Conservation (phyloP, 2,888 invertebrate genomes). For the Archips xylosteana region DNA sequence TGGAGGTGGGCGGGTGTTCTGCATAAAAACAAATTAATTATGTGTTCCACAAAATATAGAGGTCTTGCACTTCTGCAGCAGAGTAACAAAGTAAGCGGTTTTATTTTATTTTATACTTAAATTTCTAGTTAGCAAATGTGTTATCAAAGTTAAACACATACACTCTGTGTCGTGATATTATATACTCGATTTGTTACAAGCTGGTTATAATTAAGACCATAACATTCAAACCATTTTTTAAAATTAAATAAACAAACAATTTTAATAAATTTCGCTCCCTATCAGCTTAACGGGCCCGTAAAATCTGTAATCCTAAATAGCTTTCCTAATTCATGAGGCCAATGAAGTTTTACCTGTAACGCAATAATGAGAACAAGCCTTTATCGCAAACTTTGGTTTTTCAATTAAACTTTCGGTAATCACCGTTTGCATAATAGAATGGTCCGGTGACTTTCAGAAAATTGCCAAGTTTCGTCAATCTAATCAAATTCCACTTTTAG, state of each 20-base stretch:
- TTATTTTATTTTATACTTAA: too few relatives aligned
- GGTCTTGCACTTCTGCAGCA: too few relatives aligned
- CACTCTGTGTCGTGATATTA: too few relatives aligned
- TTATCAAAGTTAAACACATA: too few relatives aligned
- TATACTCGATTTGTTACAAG: neutral
- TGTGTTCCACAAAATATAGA: too few relatives aligned
- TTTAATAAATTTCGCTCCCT: slow-evolving; percentile 3
- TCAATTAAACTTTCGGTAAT: slow-evolving; percentile 71
- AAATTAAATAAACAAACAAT: neutral
- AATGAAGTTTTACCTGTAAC: slow-evolving; percentile 61
- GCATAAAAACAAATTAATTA: too few relatives aligned
- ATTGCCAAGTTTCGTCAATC: slow-evolving; percentile 60
- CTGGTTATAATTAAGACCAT: neutral
- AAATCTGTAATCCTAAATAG: slow-evolving; percentile 38
- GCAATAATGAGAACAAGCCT: slow-evolving; percentile 65
- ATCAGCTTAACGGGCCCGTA: slow-evolving; percentile 14
- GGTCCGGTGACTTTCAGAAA: slow-evolving; percentile 55
- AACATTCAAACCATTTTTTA: neutral
- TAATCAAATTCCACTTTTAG: slow-evolving; percentile 60
- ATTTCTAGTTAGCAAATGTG: too few relatives aligned
- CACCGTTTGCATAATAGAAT: slow-evolving; percentile 63
- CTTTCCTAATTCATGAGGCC: slow-evolving; percentile 42
- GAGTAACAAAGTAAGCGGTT: too few relatives aligned
- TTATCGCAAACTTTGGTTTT: slow-evolving; percentile 65
- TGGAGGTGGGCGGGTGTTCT: too few relatives aligned